phyloP scores from a whole-genome alignment of 30 jellyfish, hydroid and myxozoan species.

The Hydractinia echinata region DNA sequence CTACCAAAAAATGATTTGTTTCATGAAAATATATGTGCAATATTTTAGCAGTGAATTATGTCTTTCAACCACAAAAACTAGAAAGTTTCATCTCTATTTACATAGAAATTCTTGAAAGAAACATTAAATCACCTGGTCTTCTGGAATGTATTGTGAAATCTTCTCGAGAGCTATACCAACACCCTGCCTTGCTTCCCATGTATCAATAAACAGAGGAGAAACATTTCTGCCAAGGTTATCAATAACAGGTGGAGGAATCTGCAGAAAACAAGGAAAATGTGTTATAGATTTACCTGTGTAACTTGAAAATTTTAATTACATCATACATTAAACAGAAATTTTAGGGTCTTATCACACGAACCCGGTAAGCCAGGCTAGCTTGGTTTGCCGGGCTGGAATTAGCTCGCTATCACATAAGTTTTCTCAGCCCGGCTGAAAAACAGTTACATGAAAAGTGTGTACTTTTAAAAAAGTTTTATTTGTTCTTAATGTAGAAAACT shows the following conservation, averaged over 20 bases:
- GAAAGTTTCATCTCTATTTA: not conserved
- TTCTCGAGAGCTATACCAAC: conserved; percentile 67
- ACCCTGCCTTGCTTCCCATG: conserved; percentile 95
- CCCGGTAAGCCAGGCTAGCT: too few relatives aligned
- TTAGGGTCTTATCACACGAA: too few relatives aligned
- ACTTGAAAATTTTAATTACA: not conserved
- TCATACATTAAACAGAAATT: not conserved
- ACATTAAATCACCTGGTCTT: conserved; percentile 46
- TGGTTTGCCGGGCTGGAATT: too few relatives aligned
- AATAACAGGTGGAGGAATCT: conserved; percentile 81
- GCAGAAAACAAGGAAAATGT: not conserved
- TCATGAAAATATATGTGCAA: too few relatives aligned
- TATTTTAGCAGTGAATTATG: too few relatives aligned
- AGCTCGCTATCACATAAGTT: too few relatives aligned
- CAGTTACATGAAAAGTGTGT: too few relatives aligned
- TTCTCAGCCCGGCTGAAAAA: too few relatives aligned
- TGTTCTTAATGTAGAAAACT: too few relatives aligned
- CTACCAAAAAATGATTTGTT: too few relatives aligned
- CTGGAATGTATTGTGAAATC: conserved; percentile 46
- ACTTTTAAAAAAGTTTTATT: too few relatives aligned
- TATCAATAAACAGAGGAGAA: conserved; percentile 71
- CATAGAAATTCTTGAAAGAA: not conserved
- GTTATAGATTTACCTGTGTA: not conserved
- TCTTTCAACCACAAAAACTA: not conserved
- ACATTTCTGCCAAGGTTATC: conserved; percentile 81